These are phyloP conservation scores for Xanthorhoe spadicearia DNA, from an alignment of 2,888 invertebrate genomes.

Conservation along the genomic window DNA sequence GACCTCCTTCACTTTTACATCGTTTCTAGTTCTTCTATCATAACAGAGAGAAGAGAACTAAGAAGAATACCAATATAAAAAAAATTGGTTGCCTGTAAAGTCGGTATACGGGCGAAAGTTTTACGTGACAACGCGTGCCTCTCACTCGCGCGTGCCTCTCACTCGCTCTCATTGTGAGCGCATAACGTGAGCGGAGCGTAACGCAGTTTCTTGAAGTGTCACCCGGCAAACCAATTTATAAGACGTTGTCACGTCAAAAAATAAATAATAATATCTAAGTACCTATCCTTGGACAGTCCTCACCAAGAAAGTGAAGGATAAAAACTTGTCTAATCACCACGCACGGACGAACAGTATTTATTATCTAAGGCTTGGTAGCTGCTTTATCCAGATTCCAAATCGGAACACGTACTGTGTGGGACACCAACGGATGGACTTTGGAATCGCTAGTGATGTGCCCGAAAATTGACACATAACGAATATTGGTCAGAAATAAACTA, in stretches of 20 bases:
- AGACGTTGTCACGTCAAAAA: too few species aligned
- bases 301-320: background rate
- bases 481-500: background rate
- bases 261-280: too few species aligned
- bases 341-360: constrained; percentile 25
- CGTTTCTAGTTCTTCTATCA: too few species aligned
- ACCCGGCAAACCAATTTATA: too few species aligned
- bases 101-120: too few species aligned
- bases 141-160: too few species aligned
- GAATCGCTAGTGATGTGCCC: constrained; percentile 10
- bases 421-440: constrained; percentile 16
- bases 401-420: constrained; percentile 35
- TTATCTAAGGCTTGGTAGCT: constrained; percentile 35
- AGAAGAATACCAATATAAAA: background rate
- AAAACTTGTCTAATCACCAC: constrained; percentile 17
- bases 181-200: too few species aligned
- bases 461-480: constrained; percentile 9
- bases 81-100: too few species aligned
- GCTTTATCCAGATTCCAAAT: constrained; percentile 38
- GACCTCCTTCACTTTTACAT: too few species aligned
- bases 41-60: background rate
- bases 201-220: too few species aligned
- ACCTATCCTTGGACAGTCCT: background rate
- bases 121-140: too few species aligned
- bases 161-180: too few species aligned